phyloP scores from a whole-genome alignment of 2,113 vertebrate species.

The Steatornis caripensis region DNA sequence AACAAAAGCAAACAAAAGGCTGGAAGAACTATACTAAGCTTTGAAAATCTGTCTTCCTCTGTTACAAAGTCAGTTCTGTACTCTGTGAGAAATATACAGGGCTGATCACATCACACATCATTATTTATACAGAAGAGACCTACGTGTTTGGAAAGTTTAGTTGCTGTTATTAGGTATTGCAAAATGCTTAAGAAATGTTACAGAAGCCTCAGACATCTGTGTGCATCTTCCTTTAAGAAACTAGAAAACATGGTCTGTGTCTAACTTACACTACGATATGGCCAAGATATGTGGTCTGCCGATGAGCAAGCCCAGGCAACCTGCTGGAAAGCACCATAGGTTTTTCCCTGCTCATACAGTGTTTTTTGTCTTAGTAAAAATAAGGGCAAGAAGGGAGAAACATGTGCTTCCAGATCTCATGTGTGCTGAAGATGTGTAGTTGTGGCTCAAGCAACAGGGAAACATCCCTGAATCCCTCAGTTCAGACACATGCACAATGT shows the following conservation, averaged over 20 bases:
- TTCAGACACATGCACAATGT: background rate
- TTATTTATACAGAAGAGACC: background rate
- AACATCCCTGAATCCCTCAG: background rate
- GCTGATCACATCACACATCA: background rate
- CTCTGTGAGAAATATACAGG: background rate
- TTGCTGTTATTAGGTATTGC: background rate
- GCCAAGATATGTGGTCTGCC: background rate
- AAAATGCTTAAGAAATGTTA: background rate
- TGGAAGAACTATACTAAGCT: background rate
- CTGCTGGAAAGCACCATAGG: background rate
- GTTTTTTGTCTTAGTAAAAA: background rate
- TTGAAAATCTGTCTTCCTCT: background rate
- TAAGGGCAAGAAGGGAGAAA: background rate
- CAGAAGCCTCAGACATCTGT: background rate
- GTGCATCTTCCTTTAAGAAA: background rate
- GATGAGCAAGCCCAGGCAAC: background rate
- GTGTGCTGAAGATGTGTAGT: background rate
- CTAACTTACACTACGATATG: background rate
- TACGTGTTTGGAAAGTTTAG: background rate
- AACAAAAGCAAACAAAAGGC: background rate
- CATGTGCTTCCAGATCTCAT: background rate
- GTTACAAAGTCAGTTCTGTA: background rate
- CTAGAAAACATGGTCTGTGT: background rate
- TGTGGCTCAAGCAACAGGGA: background rate
- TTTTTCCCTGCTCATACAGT: background rate